Base-by-base conservation (phyloP, 2,888 invertebrate species). In the Synanthedon formicaeformis region DNA sequence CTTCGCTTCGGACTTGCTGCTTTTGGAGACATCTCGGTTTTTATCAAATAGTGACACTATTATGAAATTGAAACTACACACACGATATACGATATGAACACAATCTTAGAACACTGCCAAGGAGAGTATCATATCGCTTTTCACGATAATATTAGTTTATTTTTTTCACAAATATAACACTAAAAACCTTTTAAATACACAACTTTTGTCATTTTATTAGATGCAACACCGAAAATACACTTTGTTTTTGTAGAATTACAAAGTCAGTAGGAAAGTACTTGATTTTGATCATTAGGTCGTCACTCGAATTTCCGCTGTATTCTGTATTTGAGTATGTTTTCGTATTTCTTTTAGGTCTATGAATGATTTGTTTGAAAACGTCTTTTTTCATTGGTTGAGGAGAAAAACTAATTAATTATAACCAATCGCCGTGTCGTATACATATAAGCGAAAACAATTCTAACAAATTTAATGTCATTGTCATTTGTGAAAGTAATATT, bases 1-100 rank as follows among this genome's bases (percentile, higher is more conserved):
- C 92, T 91, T 78, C 92, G 89, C 82, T 92, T 93, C 72, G 92
- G 92, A 84, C 90, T 92, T 60, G 90, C 86, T 70, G 85, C 85
- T 71, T 88, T 88, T 56, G 84, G 66, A 78, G 84, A 79, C 87
- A 88, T 88, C 64, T 79, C 78, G 57, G 62, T 66, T 75, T 80
- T 76, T 73, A 78, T 73, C 72, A 72, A 23, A 40, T 66, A 64
- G 58, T 68, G 69, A 76, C 74, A 70, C 65, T 77, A 67, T 72
- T 78, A 79, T 71, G 77, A 83, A 83, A 81, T 73, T 81, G 34
- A 34, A 34, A 34, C 34, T 34, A 34, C 34, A 34, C 34, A 34
- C 34, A 34, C 34, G 34, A 34, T 34, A 73, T 58, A 71, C 85
- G 81, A 84, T 83, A 85, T 73, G 78, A 81, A 62, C 79, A 88